Conservation (phyloP, 1,140 invertebrate species). For the Diorhabda carinulata region DNA sequence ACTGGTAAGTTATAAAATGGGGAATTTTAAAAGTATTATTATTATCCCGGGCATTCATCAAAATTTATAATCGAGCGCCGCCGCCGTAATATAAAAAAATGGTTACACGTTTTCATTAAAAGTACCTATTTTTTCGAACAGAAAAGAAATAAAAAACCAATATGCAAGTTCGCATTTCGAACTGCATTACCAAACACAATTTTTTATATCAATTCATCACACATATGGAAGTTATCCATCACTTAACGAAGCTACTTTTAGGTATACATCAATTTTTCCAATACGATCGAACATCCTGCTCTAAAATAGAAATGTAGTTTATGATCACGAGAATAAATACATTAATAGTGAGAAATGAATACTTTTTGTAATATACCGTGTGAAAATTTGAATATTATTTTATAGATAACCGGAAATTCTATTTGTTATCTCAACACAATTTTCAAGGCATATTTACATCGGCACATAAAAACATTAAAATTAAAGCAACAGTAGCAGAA, state of each 20-base stretch:
- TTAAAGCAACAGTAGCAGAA: no score
- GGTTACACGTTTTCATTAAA: neutral
- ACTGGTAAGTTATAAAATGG: no score
- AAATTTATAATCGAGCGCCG: neutral
- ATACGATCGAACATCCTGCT: neutral
- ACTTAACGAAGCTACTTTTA: neutral
- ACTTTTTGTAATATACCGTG: no score
- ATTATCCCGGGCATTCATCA: neutral
- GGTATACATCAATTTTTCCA: neutral
- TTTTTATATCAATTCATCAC: slow-evolving; percentile 3
- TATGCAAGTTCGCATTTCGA: neutral
- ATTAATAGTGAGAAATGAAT: no score
- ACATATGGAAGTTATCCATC: slow-evolving; percentile 2
- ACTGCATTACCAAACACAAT: neutral
- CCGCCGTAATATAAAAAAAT: neutral
- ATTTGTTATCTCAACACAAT: no score
- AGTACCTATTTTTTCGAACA: neutral
- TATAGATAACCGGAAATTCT: no score
- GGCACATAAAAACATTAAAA: no score
- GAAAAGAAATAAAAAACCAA: slow-evolving; percentile 3
- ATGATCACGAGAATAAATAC: neutral
- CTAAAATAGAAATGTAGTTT: neutral
- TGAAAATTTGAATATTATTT: no score
- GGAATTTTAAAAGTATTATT: no score
- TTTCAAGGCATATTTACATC: no score